Percentiles rank a stretch among this genome's conserved stretches.
Evolutionary conservation across 2,113 vertebrate genomes (phyloP).

Genomic region (Bubo scandiacus): DNA sequence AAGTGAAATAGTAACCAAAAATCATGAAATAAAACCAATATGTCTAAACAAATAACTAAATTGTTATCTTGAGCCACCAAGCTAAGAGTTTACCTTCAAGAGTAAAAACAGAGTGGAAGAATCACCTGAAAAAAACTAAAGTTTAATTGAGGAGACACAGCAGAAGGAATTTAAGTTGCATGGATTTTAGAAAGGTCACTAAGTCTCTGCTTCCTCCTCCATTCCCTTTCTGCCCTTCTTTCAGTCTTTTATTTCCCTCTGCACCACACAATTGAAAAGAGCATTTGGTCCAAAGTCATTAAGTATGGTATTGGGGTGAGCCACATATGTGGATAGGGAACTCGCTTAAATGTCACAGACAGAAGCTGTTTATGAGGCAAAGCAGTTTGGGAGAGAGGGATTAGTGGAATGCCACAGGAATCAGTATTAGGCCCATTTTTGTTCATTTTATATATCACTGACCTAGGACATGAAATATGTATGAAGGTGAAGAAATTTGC

Average conservation of each 20-base stretch:
- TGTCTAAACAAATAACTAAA: background rate
- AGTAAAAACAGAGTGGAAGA: background rate
- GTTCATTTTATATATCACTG: slow-evolving; percentile 56
- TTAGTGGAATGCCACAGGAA: slow-evolving; percentile 44
- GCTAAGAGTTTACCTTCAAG: background rate
- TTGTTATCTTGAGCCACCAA: background rate
- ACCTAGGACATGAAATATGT: slow-evolving; percentile 66
- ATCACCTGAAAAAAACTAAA: background rate
- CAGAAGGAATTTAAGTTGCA: background rate
- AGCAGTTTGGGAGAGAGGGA: slow-evolving; percentile 45
- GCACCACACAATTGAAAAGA: slow-evolving; percentile 28
- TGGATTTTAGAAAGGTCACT: slow-evolving; percentile 12
- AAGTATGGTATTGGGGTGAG: slow-evolving; percentile 45
- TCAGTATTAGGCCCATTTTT: slow-evolving; percentile 40
- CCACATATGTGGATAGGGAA: slow-evolving; percentile 37
- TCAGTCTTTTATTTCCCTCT: slow-evolving; percentile 52
- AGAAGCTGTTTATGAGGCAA: slow-evolving; percentile 55
- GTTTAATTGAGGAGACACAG: background rate
- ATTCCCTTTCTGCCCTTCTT: background rate
- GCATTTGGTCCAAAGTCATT: slow-evolving; percentile 53
- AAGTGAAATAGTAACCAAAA: background rate
- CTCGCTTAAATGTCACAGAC: slow-evolving; percentile 58
- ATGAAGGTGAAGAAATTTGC: slow-evolving; percentile 67
- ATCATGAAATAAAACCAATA: background rate
- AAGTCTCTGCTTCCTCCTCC: background rate